Conservation (phyloP, 1,140 invertebrate genomes). For the Trachymyrmex septentrionalis region DNA sequence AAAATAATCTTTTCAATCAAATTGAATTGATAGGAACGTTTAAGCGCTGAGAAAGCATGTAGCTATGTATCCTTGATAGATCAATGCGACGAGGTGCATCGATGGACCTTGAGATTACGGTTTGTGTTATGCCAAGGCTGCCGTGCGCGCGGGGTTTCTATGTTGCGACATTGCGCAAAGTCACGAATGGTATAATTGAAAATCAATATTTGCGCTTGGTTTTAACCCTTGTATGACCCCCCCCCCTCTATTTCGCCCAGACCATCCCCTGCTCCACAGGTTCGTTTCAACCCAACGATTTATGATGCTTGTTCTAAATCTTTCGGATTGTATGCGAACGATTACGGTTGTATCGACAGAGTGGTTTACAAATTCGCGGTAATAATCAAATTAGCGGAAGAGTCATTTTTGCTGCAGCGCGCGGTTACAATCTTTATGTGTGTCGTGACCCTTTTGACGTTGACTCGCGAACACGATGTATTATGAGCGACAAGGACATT, state of each 20-base stretch:
- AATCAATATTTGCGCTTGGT: constrained; percentile 84
- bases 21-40: neutral
- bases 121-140: constrained; percentile 77
- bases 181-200: constrained; percentile 84
- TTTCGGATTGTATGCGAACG: constrained; percentile 33
- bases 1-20: neutral
- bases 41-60: neutral
- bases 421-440: neutral
- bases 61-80: constrained; percentile 24
- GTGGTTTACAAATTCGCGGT: constrained; percentile 14
- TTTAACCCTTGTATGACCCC: constrained; percentile 69
- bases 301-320: constrained; percentile 66
- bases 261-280: neutral
- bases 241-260: constrained; percentile 44
- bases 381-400: constrained; percentile 32
- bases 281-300: neutral
- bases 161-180: constrained; percentile 82
- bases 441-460: constrained; percentile 15
- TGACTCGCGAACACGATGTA: neutral
- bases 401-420: neutral
- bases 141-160: constrained; percentile 37
- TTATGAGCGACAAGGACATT: neutral
- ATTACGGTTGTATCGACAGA: constrained; percentile 24
- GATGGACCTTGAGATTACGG: constrained; percentile 75
- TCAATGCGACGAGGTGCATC: constrained; percentile 67